Base-by-base conservation (phyloP, 1,140 invertebrate species). In the Elysia chlorotica region DNA sequence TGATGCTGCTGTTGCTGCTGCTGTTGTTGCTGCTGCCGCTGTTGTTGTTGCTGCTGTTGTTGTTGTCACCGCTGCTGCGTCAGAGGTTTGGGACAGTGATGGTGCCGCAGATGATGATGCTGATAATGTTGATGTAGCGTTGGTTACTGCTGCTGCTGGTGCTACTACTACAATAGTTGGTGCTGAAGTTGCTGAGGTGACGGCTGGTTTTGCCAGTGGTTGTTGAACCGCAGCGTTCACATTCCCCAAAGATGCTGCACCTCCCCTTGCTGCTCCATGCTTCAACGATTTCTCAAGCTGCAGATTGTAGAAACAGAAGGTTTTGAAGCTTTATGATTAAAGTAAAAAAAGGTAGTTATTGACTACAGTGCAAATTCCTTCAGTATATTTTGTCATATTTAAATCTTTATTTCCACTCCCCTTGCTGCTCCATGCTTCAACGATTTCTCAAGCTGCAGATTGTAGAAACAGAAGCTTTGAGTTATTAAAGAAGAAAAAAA, bases 261-360 rank as follows among this genome's bases (percentile, higher is more conserved):
- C n/a, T n/a, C n/a, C n/a, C n/a, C 31, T 41, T 65, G 37, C 35
- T 65, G 23, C 63, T 65, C 23, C 48, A 41, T 28, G 5, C 30
- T 56, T 68, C 65, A 25, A 54, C 28, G 65, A 68, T 56, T 68
- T 68, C 35, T 68, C 65, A 25, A 68, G 30, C 65, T 70, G 23
- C 36, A 25, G 28, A 25, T n/a, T n/a, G n/a, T n/a, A n/a, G n/a
- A n/a, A n/a, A n/a, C n/a, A n/a, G n/a, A n/a, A n/a, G n/a, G n/a
- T n/a, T n/a, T n/a, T n/a, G n/a, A n/a, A n/a, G n/a, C n/a, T n/a
- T n/a, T n/a, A n/a, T n/a, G n/a, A n/a, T n/a, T n/a, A n/a, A n/a
- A n/a, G n/a, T n/a, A n/a, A n/a, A n/a, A n/a, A n/a, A n/a, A n/a
- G n/a, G n/a, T n/a, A n/a, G n/a, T n/a, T n/a, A n/a, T n/a, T n/a